Evolutionary conservation across 2,888 invertebrate species (phyloP).

Genomic region (Matsumyia berberina): DNA sequence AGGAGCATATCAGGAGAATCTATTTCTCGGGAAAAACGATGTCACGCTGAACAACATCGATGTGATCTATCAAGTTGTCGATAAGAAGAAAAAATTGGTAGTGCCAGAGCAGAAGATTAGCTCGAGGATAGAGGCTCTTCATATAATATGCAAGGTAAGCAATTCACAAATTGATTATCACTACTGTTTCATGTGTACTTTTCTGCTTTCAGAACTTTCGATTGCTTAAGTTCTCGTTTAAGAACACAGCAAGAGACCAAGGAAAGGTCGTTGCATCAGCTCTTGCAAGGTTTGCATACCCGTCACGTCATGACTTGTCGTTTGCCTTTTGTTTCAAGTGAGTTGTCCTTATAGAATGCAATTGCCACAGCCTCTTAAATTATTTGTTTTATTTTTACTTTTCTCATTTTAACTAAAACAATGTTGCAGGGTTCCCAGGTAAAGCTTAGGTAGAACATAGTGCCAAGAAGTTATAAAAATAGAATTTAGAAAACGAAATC

Average conservation of each 20-base stretch:
- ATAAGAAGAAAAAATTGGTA: constrained; percentile 81
- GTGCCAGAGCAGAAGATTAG: constrained; percentile 82
- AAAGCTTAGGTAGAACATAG: constrained; percentile 22
- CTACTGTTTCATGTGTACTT: constrained; percentile 16
- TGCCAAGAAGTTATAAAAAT: not conserved
- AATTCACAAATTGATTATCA: constrained; percentile 50
- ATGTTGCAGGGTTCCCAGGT: constrained; percentile 36
- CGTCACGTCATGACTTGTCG: constrained; percentile 92
- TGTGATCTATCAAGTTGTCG: constrained; percentile 82
- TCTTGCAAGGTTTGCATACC: constrained; percentile 94
- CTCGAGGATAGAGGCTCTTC: constrained; percentile 83
- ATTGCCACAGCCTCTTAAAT: not conserved
- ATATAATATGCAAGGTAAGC: constrained; percentile 82
- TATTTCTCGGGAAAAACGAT: constrained; percentile 82
- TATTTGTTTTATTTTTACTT: constrained; percentile 2
- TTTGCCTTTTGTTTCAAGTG: constrained; percentile 95
- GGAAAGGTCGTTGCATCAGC: constrained; percentile 92
- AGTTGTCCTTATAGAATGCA: constrained; percentile 76
- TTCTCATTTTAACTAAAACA: constrained; percentile 6
- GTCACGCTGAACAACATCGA: constrained; percentile 84
- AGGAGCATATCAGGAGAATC: constrained; percentile 81
- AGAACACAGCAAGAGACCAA: constrained; percentile 91
- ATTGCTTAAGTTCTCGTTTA: constrained; percentile 94
- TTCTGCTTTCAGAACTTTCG: constrained; percentile 90
- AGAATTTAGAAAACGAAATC: not conserved